These are phyloP conservation scores for Scortum barcoo DNA, from an alignment of 2,113 vertebrate genomes.

Conservation along the genomic window DNA sequence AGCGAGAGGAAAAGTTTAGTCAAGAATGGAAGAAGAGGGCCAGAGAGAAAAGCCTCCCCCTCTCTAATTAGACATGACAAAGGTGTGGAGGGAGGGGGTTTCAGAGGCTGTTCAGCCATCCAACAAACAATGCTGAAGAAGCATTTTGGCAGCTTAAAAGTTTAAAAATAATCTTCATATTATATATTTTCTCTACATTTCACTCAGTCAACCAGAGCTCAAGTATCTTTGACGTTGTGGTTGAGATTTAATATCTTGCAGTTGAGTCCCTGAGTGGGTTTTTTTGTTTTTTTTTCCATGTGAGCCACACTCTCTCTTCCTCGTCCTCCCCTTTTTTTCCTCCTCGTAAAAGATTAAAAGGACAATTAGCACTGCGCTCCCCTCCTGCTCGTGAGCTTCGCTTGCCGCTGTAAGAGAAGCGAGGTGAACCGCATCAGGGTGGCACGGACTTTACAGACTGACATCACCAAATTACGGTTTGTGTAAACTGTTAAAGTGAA, in stretches of 20 bases:
- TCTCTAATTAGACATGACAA: too few relatives aligned
- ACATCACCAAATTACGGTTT: constrained; percentile 54
- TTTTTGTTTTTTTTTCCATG: too few relatives aligned
- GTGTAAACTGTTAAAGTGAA: constrained; percentile 40
- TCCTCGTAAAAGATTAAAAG: constrained; percentile 73
- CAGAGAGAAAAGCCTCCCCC: neutral
- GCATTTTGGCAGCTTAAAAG: neutral
- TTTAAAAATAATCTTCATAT: neutral
- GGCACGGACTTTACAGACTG: constrained; percentile 39
- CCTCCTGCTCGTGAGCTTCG: constrained; percentile 8
- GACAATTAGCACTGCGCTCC: constrained; percentile 61
- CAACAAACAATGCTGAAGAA: neutral
- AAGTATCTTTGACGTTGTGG: neutral
- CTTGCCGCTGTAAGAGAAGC: constrained; percentile 19
- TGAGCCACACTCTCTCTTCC: constrained; percentile 39
- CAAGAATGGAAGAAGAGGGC: neutral
- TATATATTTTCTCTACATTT: neutral
- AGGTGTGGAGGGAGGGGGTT: neutral
- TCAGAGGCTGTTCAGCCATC: neutral
- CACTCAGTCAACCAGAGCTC: neutral
- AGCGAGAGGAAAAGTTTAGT: neutral
- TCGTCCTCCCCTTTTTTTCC: constrained; percentile 5
- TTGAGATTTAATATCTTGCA: neutral
- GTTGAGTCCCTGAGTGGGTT: constrained; percentile 14
- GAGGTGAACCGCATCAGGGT: constrained; percentile 64